Conservation (phyloP, 92 coral and sea anemone species). For the Umimayanthus chanpuru region DNA sequence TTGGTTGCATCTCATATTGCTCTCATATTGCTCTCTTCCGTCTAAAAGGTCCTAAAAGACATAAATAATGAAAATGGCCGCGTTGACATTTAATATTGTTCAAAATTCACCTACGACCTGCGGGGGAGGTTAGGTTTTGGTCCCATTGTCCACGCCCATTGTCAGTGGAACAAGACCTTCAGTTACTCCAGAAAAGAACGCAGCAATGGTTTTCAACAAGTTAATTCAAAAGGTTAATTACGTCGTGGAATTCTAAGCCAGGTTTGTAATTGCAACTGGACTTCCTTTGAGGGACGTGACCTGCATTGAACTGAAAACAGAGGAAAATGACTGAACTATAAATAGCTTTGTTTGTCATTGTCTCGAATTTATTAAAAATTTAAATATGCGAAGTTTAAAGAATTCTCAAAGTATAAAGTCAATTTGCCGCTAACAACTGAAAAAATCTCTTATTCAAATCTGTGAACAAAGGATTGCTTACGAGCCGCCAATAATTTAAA, state of each 20-base stretch:
- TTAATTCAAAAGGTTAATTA: background rate
- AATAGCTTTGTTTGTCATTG: slow-evolving; percentile 8
- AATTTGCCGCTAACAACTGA: background rate
- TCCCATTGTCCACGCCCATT: background rate
- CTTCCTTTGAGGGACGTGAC: background rate
- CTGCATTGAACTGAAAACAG: background rate
- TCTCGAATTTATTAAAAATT: slow-evolving; percentile 4
- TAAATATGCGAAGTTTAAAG: slow-evolving; percentile 2
- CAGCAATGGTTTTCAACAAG: background rate
- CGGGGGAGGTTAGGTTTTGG: too few species aligned
- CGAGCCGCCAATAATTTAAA: background rate
- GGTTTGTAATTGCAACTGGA: background rate
- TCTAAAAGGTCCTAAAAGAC: too few species aligned
- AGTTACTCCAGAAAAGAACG: background rate
- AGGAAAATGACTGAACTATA: background rate
- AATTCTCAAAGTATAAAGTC: slow-evolving; percentile 12
- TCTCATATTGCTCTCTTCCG: too few species aligned
- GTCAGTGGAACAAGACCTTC: background rate
- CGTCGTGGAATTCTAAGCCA: background rate
- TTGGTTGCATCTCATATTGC: too few species aligned
- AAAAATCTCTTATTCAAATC: slow-evolving; percentile 8
- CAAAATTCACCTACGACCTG: too few species aligned
- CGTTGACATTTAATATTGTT: too few species aligned
- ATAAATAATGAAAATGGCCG: too few species aligned
- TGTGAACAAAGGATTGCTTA: background rate